phyloP scores from a whole-genome alignment of 2,113 vertebrate genomes.

The Cromileptes altivelis region DNA sequence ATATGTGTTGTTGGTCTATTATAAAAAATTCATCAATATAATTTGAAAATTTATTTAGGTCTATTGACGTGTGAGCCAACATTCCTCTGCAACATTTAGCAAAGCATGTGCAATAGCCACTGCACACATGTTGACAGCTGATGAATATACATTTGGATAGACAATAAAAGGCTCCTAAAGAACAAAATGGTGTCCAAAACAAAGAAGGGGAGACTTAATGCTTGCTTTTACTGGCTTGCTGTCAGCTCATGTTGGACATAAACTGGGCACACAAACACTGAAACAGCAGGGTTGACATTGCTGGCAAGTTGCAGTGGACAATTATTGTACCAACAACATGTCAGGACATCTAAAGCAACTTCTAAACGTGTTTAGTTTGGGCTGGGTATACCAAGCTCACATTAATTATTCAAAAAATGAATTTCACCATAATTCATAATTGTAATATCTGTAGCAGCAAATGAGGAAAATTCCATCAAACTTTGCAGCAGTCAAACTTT shows the following conservation, averaged over 20 bases:
- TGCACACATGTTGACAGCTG: background rate
- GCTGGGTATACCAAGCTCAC: background rate
- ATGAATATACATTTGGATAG: background rate
- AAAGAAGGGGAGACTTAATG: background rate
- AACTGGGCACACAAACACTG: background rate
- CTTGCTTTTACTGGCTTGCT: background rate
- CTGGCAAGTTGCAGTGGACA: background rate
- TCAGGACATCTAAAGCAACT: background rate
- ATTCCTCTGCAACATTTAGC: background rate
- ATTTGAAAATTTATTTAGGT: no score
- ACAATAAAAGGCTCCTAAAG: background rate
- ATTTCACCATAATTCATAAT: background rate
- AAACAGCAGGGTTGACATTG: background rate
- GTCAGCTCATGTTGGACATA: background rate
- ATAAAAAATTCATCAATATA: no score
- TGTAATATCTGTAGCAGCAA: background rate
- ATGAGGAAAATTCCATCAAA: background rate
- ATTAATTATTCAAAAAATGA: background rate
- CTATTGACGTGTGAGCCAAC: background rate
- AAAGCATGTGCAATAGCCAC: background rate
- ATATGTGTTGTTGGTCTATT: background rate
- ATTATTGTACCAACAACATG: background rate
- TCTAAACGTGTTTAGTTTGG: background rate
- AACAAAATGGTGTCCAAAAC: background rate
- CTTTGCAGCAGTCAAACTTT: conserved; percentile 4